Evolutionary conservation across 2,797 vertebrate species (phyloP).

Genomic region (Pelodytes ibericus): DNA sequence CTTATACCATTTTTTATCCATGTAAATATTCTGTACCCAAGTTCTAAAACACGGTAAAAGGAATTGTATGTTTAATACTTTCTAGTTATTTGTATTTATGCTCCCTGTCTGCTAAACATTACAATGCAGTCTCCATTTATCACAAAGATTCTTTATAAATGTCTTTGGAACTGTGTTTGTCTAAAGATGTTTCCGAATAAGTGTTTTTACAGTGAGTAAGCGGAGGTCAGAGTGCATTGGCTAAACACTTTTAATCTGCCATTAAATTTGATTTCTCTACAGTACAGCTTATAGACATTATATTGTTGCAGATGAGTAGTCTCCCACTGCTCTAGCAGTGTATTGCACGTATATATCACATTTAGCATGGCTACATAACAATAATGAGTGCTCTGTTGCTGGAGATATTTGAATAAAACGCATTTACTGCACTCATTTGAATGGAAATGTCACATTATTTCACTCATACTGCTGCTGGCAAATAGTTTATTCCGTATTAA

Average conservation of each 20-base stretch:
- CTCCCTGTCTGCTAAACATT: no score
- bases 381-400: conserved; percentile 38
- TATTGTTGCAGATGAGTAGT: conserved; percentile 35
- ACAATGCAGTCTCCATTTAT: no score
- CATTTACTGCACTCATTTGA: conserved; percentile 31
- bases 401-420: conserved; percentile 50
- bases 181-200: neutral
- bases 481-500: conserved; percentile 38
- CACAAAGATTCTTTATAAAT: no score
- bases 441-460: conserved; percentile 45
- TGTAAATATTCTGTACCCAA: no score
- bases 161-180: no score
- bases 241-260: conserved; percentile 14
- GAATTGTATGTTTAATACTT: no score
- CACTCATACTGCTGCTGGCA: conserved; percentile 23
- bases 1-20: no score
- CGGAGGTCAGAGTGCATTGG: neutral
- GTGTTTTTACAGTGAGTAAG: neutral
- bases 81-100: no score
- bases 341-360: conserved; percentile 46
- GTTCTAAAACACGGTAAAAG: no score
- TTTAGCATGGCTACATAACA: conserved; percentile 46
- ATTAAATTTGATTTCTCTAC: conserved; percentile 20
- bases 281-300: conserved; percentile 14
- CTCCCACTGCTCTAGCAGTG: conserved; percentile 11